Evolutionary conservation across 2,113 vertebrate genomes (phyloP), one percentile per base, ranked within the genome.

Genomic region (Takifugu flavidus): DNA sequence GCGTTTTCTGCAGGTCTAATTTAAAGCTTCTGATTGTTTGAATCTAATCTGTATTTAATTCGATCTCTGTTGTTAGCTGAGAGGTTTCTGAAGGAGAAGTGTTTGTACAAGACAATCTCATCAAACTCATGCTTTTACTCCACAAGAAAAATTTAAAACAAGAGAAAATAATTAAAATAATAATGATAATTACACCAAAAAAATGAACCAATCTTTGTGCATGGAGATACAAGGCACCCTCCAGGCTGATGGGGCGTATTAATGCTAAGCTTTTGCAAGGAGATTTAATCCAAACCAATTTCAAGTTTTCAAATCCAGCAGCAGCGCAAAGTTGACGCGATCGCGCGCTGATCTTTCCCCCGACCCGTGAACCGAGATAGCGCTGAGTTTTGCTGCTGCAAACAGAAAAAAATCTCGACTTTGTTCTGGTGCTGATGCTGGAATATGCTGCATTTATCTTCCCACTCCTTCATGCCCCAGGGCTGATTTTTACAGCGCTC

Each of bases 361-460:
- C 56, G 54, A 61, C 52, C 49, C 67, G 34, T 54, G 54, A 68
- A 43, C 53, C 49, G 15, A 53, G 56, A 79, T 68, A 62, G 49
- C 29, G 31, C 57, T 59, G 56, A 57, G 64, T 75, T 80, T 60
- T 80, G 72, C 78, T 64, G 65, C 62, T 56, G 49, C 64, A 70
- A 39, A 71, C 52, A 68, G n/a, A 14, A 55, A 75, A 20, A 80
- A 45, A 53, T 15, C 34, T 15, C 20, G 69, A 79, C 72, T 79
- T 82, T 65, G 25, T 61, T 54, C 68, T 81, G 74, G 29, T 78
- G 80, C 83, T 86, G 77, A 82, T 73, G 78, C 74, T 60, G 51
- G 51, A 66, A 71, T 69, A 81, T 81, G 12, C 71, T 27, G 27
- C 59, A 44, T 74, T 62, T 74, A 72, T 85, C 73, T 59, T 45